Evolutionary conservation across 2,888 invertebrate genomes (phyloP), one percentile per base, ranked within the genome.

Genomic region (Xanthorhoe spadicearia): DNA sequence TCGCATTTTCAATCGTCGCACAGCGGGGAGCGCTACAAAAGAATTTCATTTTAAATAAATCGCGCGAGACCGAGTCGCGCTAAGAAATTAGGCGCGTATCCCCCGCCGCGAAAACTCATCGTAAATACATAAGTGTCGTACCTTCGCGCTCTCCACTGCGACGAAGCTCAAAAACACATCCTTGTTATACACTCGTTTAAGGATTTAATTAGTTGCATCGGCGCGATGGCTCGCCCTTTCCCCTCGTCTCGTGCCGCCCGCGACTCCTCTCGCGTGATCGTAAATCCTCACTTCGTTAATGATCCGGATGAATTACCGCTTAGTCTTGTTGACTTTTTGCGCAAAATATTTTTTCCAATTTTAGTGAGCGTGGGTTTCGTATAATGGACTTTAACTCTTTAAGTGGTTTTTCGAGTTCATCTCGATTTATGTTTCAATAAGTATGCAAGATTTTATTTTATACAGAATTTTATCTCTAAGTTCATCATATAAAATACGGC

Each of bases 161-260:
- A 77, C 81, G 79, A 84, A 79, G 83, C 82, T 87, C 85, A 83
- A 87, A 88, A 86, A 86, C 85, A 87, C 83, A 88, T 88, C 87
- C 89, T 91, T 89, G 87, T 88, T 88, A 89, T 89, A 91, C 90
- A 90, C 88, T 90, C 90, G 87, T 90, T 91, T 90, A 90, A 86
- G 87, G 85, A 87, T 92, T 92, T 91, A 92, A 92, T 92, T 92
- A 90, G 87, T 87, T 88, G 89, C 85, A 86, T 85, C 85, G 64
- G 82, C 13, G 79, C 84, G 87, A 87, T 87, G 86, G 81, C 54
- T 66, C 61, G 79, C 79, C 74, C 78, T 77, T 75, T 51, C 32
- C 77, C 79, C 74, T 79, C 74, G 73, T 76, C 74, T 73, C 74
- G 73, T 74, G 75, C 77, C 75, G 65, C 73, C 76, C 69, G 72